phyloP scores from a whole-genome alignment of 2,113 vertebrate species.

The Pycnonotus jocosus region DNA sequence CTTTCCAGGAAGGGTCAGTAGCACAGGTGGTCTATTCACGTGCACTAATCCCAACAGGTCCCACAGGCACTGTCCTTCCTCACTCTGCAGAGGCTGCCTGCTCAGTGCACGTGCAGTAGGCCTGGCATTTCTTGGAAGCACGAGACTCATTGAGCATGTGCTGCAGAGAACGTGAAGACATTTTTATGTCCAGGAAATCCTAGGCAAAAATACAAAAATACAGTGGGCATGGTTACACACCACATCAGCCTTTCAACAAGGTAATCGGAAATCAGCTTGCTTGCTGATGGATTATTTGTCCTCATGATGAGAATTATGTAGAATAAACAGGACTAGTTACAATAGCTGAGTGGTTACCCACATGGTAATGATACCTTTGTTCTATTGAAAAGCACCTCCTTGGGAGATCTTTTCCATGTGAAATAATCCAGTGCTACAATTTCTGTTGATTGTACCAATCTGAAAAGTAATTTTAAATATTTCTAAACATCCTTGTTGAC shows the following conservation, averaged over 20 bases:
- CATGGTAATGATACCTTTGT: not conserved
- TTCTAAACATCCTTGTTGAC: not conserved
- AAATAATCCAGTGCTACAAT: not conserved
- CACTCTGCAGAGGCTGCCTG: not conserved
- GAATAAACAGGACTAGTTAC: constrained; percentile 28
- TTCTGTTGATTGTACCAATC: not conserved
- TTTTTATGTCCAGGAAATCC: constrained; percentile 35
- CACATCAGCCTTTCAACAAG: constrained; percentile 11
- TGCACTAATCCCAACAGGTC: not conserved
- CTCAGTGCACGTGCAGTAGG: rapidly evolving
- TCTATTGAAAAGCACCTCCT: not conserved
- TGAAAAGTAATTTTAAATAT: not conserved
- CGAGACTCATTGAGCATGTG: not conserved
- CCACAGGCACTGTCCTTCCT: not conserved
- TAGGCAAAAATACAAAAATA: constrained; percentile 4
- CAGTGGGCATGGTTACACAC: not conserved
- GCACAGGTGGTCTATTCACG: not conserved
- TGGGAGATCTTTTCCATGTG: not conserved
- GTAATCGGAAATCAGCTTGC: not conserved
- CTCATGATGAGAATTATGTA: not conserved
- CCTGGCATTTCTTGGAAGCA: not conserved
- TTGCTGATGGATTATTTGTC: constrained; percentile 14
- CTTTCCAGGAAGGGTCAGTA: not conserved
- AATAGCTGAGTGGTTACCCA: not conserved
- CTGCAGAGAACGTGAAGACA: not conserved